These are phyloP conservation scores for Drosophila persimilis DNA, from an alignment of 1,140 invertebrate species.

Conservation along the genomic window DNA sequence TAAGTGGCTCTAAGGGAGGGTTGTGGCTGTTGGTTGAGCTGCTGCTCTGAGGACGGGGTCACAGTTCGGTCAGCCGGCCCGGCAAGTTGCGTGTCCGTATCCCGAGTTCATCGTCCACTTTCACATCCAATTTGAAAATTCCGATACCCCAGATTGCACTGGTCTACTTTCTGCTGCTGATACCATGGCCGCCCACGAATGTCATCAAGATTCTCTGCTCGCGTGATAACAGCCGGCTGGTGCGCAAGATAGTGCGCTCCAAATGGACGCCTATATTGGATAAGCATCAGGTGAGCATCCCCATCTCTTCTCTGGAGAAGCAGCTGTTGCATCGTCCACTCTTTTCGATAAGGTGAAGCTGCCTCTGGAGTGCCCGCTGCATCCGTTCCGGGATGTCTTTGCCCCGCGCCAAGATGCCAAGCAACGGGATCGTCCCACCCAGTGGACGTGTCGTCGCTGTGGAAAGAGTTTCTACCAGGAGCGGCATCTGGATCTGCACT, in stretches of 20 bases:
- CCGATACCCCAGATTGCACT: constrained; percentile 63
- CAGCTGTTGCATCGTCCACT: no score
- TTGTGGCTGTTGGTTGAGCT: constrained; percentile 11
- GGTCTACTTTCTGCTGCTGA: constrained; percentile 84
- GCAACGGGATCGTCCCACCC: constrained; percentile 90
- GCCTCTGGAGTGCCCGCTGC: constrained; percentile 94
- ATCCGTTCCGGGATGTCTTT: constrained; percentile 93
- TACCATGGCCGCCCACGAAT: constrained; percentile 93
- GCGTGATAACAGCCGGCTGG: constrained; percentile 93
- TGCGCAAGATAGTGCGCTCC: constrained; percentile 94
- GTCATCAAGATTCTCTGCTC: constrained; percentile 94
- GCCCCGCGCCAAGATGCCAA: constrained; percentile 92
- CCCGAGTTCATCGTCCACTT: constrained; percentile 11
- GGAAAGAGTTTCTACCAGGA: constrained; percentile 96
- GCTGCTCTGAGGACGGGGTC: neutral
- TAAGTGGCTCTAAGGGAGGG: constrained; percentile 9
- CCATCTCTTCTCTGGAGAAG: no score
- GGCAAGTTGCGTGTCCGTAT: constrained; percentile 45
- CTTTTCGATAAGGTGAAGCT: constrained; percentile 84
- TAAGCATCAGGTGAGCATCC: constrained; percentile 88
- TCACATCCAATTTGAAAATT: constrained; percentile 7
- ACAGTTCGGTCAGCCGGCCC: constrained; percentile 51
- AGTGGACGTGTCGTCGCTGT: constrained; percentile 96
- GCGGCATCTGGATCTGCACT: constrained; percentile 93
- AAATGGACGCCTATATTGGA: constrained; percentile 95